phyloP scores from a whole-genome alignment of 2,888 invertebrate genomes.

The Apodemia zela region DNA sequence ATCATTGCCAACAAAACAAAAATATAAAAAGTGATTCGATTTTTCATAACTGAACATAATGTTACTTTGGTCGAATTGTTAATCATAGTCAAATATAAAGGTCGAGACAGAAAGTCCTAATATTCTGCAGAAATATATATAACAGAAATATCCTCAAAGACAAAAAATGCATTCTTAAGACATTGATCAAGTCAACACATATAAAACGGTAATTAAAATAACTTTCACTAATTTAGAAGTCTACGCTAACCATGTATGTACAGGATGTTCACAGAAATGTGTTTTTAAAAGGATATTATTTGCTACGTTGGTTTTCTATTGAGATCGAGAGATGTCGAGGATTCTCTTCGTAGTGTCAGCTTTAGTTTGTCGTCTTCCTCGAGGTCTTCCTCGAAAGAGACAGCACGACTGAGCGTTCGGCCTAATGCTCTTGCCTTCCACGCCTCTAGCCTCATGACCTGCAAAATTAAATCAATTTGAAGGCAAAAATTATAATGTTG shows the following conservation, averaged over 20 bases:
- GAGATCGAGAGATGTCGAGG: conserved; percentile 58
- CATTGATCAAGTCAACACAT: neutral
- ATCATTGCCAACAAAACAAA: no score
- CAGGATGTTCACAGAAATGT: neutral
- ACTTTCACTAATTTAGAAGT: neutral
- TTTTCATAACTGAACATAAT: no score
- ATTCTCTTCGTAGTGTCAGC: conserved; percentile 59
- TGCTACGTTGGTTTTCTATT: conserved; percentile 30
- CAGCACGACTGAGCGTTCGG: conserved; percentile 54
- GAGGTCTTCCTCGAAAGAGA: conserved; percentile 63
- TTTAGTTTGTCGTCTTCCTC: conserved; percentile 67
- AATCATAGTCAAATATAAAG: no score
- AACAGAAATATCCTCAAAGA: no score
- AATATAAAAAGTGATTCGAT: no score
- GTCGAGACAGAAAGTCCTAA: neutral
- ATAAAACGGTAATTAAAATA: conserved; percentile 6
- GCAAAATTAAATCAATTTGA: conserved; percentile 24
- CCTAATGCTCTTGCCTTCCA: conserved; percentile 82
- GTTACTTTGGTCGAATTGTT: no score
- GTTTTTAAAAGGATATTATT: conserved; percentile 6
- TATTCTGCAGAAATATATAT: no score
- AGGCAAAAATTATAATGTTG: no score
- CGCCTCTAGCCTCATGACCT: conserved; percentile 88
- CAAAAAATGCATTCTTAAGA: neutral
- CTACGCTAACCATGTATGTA: neutral